A percentile compares a stretch with the other conserved stretches of the same genome.
These are phyloP conservation scores for Drosophila parvula DNA, from an alignment of 1,140 invertebrate species.

Conservation along the genomic window DNA sequence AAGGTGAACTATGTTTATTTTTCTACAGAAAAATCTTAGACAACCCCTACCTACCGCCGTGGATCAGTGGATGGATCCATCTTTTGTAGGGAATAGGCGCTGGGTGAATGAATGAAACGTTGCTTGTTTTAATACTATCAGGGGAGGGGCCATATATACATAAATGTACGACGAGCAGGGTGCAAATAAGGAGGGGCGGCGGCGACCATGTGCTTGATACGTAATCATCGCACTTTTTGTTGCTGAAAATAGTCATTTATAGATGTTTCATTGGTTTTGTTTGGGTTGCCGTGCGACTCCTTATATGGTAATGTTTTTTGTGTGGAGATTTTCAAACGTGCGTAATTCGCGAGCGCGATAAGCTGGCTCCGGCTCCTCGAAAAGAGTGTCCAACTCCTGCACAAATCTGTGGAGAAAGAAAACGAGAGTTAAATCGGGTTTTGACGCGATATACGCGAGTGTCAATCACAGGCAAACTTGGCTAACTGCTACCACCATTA, in stretches of 20 bases:
- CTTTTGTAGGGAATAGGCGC: conserved; percentile 16
- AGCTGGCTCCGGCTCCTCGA: conserved; percentile 25
- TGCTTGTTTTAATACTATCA: conserved; percentile 40
- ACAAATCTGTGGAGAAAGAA: background rate
- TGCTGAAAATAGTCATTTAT: conserved; percentile 63
- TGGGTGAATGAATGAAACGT: conserved; percentile 54
- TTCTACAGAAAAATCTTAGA: background rate
- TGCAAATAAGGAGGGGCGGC: conserved; percentile 40
- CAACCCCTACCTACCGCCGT: background rate
- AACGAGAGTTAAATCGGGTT: conserved; percentile 19
- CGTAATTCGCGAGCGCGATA: conserved; percentile 50
- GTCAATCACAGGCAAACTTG: conserved; percentile 8
- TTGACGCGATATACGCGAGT: conserved; percentile 5
- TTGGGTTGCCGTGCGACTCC: conserved; percentile 35
- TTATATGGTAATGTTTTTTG: conserved; percentile 73
- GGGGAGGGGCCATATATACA: conserved; percentile 24
- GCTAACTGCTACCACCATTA: background rate
- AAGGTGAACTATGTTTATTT: background rate
- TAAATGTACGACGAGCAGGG: conserved; percentile 19
- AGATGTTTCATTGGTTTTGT: conserved; percentile 32
- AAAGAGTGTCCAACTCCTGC: conserved; percentile 29
- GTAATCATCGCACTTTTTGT: conserved; percentile 52
- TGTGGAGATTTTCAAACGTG: conserved; percentile 35
- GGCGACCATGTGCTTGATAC: conserved; percentile 59
- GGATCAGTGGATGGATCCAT: conserved; percentile 7